Base-by-base conservation (phyloP, 2,113 vertebrate genomes). In the Dicaeum eximium region DNA sequence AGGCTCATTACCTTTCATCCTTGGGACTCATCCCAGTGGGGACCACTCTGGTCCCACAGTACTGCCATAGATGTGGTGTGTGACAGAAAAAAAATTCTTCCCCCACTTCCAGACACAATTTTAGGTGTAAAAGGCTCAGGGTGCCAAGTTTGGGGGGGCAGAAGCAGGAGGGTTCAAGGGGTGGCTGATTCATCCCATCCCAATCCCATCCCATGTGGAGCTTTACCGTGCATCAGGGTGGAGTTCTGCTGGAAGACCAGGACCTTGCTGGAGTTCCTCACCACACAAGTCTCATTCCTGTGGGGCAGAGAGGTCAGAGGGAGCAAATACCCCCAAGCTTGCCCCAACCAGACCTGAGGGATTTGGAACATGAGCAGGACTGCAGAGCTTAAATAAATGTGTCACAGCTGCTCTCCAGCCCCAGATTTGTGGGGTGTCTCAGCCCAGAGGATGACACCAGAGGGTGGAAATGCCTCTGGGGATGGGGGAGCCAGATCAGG, bases 51-150 rank as follows among this genome's bases (percentile, higher is more conserved):
- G 13, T 86, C 57, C 47, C 28, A 22, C 35, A 66, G 35, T 0
- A 0, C 50, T 44, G 21, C 38, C 3, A 2, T 0, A 16, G 31
- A 22, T 0, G 1, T 42, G 27, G 14, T 47, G 8, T 4, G 19
- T 30, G 37, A 17, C 1, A 8, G 25, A 42, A 51, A 33, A 45
- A 54, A 16, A 8, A 6, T 4, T 3, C 11, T 1, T 1, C 17
- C 6, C 12, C 28, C 8, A 1, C 9, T 17, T 48, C 22, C 38
- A 35, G 38, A 3, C 0, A 1, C 2, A 2, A 9, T 40, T 88
- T 80, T 10, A 23, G n/a, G 28, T 70, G 20, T 57, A 20, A 86
- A 90, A 82, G 8, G 17, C 24, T 33, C 23, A 11, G 45, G 42
- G 13, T 73, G 40, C 9, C 56, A 40, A 21, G 22, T 10, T 8